Evolutionary conservation across 2,113 vertebrate genomes (phyloP), one percentile per base, ranked within the genome.

Genomic region (Protobothrops flavoviridis): DNA sequence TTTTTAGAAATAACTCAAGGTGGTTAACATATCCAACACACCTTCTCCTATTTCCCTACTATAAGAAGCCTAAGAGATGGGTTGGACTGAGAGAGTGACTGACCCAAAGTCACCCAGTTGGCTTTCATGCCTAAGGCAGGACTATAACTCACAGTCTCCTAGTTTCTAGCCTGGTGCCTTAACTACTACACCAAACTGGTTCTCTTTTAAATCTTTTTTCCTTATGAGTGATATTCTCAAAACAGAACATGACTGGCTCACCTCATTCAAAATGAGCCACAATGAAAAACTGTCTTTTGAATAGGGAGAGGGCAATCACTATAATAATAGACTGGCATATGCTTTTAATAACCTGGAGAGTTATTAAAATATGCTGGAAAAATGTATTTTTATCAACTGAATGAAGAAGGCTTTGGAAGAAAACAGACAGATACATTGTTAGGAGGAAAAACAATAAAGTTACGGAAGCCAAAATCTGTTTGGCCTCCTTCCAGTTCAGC

Each of bases 321-420:
- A 90, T 93, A 94, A 95, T 91, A 94, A 89, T 93, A 85, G n/a
- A 29, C 43, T 81, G 4, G 90, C 93, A 0, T 90, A 0, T 9
- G 92, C 94, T 3, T 95, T 90, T 91, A 95, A 95, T 94, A 92
- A 64, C 5, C 43, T n/a, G 9, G 29, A 87, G 29, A 48, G 57
- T 33, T 48, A 26, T 61, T 29, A 50, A 87, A 45, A 20, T 23
- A 10, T 81, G 33, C 33, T 81, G 33, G 74, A 50, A 92, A 96
- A 95, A 94, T 90, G 96, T 96, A 93, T 93, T 88, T 88, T 96
- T 92, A 91, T 69, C 11, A 95, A 95, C 90, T 89, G 88, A 96
- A 94, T 0, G 15, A 95, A 94, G 92, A 95, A 96, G 87, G 89
- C 48, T 43, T 17, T 29, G 92, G 0, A 13, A 86, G 85, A 23